Base-by-base conservation (phyloP, 2,113 vertebrate species). In the Antennarius striatus region DNA sequence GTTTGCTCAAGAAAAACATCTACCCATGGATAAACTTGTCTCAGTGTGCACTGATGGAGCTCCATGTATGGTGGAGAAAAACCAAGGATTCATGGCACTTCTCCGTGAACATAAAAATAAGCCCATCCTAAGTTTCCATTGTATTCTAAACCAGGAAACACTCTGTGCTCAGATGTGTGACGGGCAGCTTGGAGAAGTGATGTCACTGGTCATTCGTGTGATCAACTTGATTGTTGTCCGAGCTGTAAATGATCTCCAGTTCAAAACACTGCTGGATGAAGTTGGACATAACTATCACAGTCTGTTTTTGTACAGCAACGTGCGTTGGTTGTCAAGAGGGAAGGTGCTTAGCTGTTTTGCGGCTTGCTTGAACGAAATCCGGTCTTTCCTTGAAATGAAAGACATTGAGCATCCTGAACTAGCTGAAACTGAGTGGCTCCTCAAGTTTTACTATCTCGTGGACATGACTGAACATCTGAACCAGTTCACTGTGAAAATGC, bases 401-500 rank as follows among this genome's bases (percentile, higher is more conserved):
- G 16, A 5, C 15, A 4, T 59, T 10, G 36, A 54, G 64, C 64
- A 79, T 79, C 64, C 65, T 50, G 70, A 79, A 60, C 4, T 67
- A 79, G 63, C 28, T 0, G 1, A 81, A 1, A 60, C 68, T 51
- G 74, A 88, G 60, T 83, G 86, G 83, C 22, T 22, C 22, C 22
- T 22, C 22, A 22, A 22, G 22, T 22, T 22, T 22, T 22, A 22
- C 22, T 22, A 22, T 22, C 22, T 22, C 2, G 22, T 22, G 22
- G 22, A 22, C 22, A 22, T 22, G 22, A 22, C 22, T 22, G 22
- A 22, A 22, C 22, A 22, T 22, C 22, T 22, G 22, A 22, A 22
- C 22, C 22, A 22, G 22, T 84, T 87, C 76, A 83, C 81, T 3
- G 53, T 86, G 65, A 85, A 85, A 88, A 88, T 86, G 83, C 81